phyloP scores from a whole-genome alignment of 2,113 vertebrate genomes.

The Carassius auratus region DNA sequence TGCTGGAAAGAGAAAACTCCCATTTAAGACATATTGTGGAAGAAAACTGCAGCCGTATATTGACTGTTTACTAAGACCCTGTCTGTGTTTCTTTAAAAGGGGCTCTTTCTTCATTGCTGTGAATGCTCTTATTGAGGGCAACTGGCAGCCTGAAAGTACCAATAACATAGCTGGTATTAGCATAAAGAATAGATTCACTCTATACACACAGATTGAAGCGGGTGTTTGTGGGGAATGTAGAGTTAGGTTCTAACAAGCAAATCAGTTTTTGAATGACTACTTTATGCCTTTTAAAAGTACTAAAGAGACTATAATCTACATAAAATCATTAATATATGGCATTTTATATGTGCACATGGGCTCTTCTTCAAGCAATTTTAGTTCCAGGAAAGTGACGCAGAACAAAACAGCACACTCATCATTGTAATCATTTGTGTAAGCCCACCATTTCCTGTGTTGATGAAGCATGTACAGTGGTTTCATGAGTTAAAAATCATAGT shows the following conservation, averaged over 20 bases:
- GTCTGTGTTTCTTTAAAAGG: slow-evolving; percentile 55
- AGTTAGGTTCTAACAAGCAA: slow-evolving; percentile 23
- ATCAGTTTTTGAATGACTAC: slow-evolving; percentile 14
- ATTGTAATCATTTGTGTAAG: slow-evolving; percentile 11
- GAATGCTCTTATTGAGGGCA: slow-evolving; percentile 58
- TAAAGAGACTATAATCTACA: not conserved
- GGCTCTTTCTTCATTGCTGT: slow-evolving; percentile 46
- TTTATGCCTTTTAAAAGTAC: not conserved
- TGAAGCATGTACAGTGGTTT: slow-evolving; percentile 22
- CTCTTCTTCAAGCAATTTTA: not conserved
- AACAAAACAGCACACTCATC: slow-evolving; percentile 28
- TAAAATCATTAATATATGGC: not conserved
- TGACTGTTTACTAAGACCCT: slow-evolving; percentile 58
- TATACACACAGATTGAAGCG: slow-evolving; percentile 44
- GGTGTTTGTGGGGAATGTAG: slow-evolving; percentile 17
- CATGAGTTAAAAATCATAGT: not conserved
- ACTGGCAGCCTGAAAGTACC: slow-evolving; percentile 49
- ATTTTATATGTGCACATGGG: not conserved
- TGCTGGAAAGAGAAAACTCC: slow-evolving; percentile 62
- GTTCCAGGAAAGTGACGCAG: slow-evolving; percentile 16
- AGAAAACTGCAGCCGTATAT: slow-evolving; percentile 48
- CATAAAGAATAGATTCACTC: slow-evolving; percentile 61
- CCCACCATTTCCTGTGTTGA: slow-evolving; percentile 5
- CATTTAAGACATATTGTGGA: slow-evolving; percentile 64
- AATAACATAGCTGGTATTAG: slow-evolving; percentile 55